Evolutionary conservation across 2,888 invertebrate species (phyloP), one percentile per base, ranked within the genome.

Genomic region (Drosophila hamatofila): DNA sequence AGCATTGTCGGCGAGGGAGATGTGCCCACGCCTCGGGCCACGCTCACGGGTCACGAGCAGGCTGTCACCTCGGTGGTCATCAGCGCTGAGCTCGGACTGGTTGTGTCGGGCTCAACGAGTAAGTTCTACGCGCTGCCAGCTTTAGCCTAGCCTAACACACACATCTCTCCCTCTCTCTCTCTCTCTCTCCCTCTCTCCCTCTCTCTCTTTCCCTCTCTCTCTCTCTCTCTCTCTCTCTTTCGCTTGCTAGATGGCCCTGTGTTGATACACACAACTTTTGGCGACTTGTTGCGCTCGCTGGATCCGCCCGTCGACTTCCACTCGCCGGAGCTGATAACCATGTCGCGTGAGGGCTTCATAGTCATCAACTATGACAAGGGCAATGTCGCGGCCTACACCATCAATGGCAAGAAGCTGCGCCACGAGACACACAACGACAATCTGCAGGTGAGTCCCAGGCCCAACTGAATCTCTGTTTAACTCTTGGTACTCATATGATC

Each of bases 1-100:
- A 97, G 97, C 75, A 98, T 99, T 86, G 98, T 99, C 37, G 99
- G 99, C 7, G 99, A 99, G 93, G 98, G 98, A 21, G 98, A 98
- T 79, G 93, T 96, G 61, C 99, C 99, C 0, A 98, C 98, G 35
- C 99, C 99, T 5, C 95, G 99, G 80, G 98, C 99, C 11, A 98
- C 99, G 6, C 94, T 99, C 25, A 99, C 99, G 0, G 99, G 99
- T 0, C 99, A 99, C 93, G 98, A 99, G 92, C 97, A 98, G 88
- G 97, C 98, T 67, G 97, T 99, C 82, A 97, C 97, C 60, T 97
- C 97, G 84, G 97, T 99, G 76, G 97, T 98, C 56, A 98, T 99
- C 72, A 98, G 99, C 18, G 99, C 99, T 0, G 99, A 99, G 93
- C 95, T 99, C 51, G 99, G 99, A 25, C 94, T 99, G 37, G 99